Base-by-base conservation (phyloP, 2,888 invertebrate species). In the Macrosiphum euphorbiae region DNA sequence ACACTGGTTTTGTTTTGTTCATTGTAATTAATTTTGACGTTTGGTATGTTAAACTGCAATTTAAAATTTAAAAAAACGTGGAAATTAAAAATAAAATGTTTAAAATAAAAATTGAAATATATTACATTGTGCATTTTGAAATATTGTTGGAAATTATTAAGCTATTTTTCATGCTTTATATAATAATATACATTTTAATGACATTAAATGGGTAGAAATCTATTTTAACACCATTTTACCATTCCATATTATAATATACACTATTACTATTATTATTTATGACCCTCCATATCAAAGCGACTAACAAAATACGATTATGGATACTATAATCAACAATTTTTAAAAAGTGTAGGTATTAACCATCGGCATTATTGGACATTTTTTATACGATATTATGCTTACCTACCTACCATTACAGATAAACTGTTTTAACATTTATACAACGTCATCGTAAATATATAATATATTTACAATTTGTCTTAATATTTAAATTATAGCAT, bases 31-130 rank as follows among this genome's bases (percentile, higher is more conserved):
- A 67, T 67, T 67, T 67, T n/a, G n/a, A 67, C n/a, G n/a, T 67
- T 67, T 67, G n/a, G n/a, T 67, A 67, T n/a, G n/a, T n/a, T 67
- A 67, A 67, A n/a, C n/a, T 67, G 16, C 67, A 67, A n/a, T 67
- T n/a, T n/a, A n/a, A 67, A 67, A 67, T 61, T n/a, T 4, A 13
- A 67, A n/a, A 67, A 67, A 11, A 28, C 13, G 4, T 13, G 4
- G 13, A n/a, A n/a, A 67, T 67, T 44, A n/a, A n/a, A 67, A n/a
- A n/a, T 67, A n/a, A 67, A 13, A 67, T 13, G n/a, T 67, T 67
- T 47, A n/a, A 16, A 67, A 67, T n/a, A 67, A 67, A 67, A 67
- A 67, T 16, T n/a, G 0, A n/a, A 67, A n/a, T 67, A n/a, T n/a
- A 67, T n/a, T 67, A 67, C 16, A n/a, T n/a, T 16, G 67, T n/a